Conservation (phyloP, 2,113 vertebrate species). For the Rhinoderma darwinii region DNA sequence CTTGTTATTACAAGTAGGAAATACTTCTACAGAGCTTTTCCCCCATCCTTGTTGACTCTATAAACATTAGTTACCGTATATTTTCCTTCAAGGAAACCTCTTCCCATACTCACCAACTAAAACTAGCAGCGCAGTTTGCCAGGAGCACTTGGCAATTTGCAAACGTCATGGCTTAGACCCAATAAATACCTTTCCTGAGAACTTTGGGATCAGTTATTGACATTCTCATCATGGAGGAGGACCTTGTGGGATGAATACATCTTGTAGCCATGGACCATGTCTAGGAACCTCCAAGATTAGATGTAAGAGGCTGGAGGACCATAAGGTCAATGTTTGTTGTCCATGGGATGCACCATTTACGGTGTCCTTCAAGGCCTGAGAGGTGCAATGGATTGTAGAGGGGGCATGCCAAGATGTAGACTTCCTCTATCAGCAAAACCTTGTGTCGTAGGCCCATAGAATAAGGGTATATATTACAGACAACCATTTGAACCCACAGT, state of each 20-base stretch:
- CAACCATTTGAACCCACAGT: too few species aligned
- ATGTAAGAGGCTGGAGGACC: neutral
- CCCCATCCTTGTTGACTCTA: neutral
- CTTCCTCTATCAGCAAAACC: too few species aligned
- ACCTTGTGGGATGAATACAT: neutral
- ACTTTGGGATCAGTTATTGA: neutral
- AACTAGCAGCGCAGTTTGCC: neutral
- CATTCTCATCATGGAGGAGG: neutral
- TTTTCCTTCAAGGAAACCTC: neutral
- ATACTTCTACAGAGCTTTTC: neutral
- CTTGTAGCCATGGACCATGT: neutral
- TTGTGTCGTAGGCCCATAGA: too few species aligned
- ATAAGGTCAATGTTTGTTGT: neutral
- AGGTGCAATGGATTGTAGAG: too few species aligned
- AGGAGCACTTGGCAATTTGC: neutral
- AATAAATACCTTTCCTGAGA: neutral
- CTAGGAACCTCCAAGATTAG: neutral
- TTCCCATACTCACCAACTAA: neutral
- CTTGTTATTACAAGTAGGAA: neutral
- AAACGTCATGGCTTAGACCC: neutral
- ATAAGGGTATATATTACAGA: too few species aligned
- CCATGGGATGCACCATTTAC: neutral
- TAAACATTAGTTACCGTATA: neutral
- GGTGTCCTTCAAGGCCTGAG: neutral
- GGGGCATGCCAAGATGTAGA: too few species aligned